Evolutionary conservation across 2,113 vertebrate genomes (phyloP), one percentile per base, ranked within the genome.

Genomic region (Sterna hirundo): DNA sequence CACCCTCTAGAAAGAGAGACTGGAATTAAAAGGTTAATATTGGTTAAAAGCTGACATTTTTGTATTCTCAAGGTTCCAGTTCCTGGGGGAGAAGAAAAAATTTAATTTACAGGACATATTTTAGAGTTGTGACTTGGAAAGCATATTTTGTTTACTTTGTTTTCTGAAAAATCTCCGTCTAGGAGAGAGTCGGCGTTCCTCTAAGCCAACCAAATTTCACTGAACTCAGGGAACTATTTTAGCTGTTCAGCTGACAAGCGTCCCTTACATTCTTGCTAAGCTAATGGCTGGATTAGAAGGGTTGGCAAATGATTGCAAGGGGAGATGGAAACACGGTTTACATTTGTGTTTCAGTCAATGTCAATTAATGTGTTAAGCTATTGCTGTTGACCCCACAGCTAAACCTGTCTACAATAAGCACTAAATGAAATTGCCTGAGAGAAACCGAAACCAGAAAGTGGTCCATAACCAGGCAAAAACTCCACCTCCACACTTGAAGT

Each of bases 1-100:
- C 81, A 90, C 16, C 38, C 75, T 96, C 87, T 95, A 79, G 94
- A 97, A 96, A 89, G 15, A 42, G 68, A 96, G 76, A 75, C 76
- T 72, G 90, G 88, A 95, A 97, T 95, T 64, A 89, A 97, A 96
- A 94, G 78, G 82, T 96, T 97, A 97, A 95, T 97, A 96, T 87
- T 95, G 96, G 83, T 95, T 95, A 95, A 92, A 96, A 96, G 49
- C 55, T 72, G 89, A 92, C 90, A 86, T 51, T 75, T 94, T 71
- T 83, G 86, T 95, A 77, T 65, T 83, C 54, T 94, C 71, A 68
- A 90, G 74, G 46, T 93, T 77, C 88, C 61, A 80, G 85, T 34
- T 92, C 91, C 83, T 21, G 57, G 92, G 77, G 54, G 69, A 83
- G 42, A 61, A 88, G 23, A 55, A 83, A 76, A 58, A 76, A 49